These are phyloP conservation scores for Bubo bubo DNA, from an alignment of 2,113 vertebrate genomes.

Conservation along the genomic window DNA sequence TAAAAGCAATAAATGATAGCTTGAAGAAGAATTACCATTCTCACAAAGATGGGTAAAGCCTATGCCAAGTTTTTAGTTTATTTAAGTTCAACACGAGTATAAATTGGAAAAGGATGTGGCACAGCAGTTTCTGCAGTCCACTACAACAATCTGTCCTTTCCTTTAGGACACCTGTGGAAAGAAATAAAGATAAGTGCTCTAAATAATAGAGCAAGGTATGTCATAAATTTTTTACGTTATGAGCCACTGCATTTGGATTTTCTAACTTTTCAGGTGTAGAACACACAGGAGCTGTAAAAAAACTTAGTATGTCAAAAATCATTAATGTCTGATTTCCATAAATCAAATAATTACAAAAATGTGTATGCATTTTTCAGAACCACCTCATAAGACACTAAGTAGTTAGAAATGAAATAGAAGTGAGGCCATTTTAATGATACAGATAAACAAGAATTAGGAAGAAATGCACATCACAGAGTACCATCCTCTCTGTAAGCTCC, in stretches of 20 bases:
- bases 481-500: not conserved
- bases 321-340: not conserved
- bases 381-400: not conserved
- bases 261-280: not conserved
- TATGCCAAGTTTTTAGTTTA: not conserved
- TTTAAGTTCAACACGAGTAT: not conserved
- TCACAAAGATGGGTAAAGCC: not conserved
- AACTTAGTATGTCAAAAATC: not conserved
- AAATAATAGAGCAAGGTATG: not conserved
- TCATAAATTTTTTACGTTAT: not conserved
- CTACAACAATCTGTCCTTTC: not conserved
- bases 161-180: not conserved
- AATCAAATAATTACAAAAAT: not conserved
- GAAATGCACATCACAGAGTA: not conserved
- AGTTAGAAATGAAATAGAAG: not conserved
- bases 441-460: not conserved
- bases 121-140: not conserved
- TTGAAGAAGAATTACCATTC: not conserved
- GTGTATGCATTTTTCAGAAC: not conserved
- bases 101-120: not conserved
- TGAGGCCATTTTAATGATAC: not conserved
- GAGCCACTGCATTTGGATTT: not conserved
- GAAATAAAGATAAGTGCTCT: not conserved
- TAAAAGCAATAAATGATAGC: not conserved
- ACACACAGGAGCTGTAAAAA: not conserved